Evolutionary conservation across 2,888 invertebrate species (phyloP).

Genomic region (Clusia tigrina): DNA sequence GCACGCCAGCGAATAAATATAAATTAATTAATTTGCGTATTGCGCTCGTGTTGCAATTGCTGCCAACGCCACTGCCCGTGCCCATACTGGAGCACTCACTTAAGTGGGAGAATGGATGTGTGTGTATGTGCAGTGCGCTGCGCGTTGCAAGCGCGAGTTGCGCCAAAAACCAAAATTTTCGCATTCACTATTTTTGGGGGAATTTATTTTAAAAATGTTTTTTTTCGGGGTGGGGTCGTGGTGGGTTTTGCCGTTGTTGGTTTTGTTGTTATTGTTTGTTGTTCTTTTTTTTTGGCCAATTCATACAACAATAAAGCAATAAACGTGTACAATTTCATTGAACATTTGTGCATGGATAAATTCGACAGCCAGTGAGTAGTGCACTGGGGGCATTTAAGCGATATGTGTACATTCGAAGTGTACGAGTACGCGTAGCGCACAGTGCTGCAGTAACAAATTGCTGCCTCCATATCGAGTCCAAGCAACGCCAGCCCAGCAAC

Average conservation of each 20-base stretch:
- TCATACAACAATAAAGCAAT: conserved; percentile 36
- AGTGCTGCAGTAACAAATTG: conserved; percentile 42
- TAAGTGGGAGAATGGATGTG: background rate
- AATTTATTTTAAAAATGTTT: conserved; percentile 3
- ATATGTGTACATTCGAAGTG: no score
- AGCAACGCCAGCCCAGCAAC: conserved; percentile 7
- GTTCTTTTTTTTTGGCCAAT: background rate
- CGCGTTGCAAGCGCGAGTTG: background rate
- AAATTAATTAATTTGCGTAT: conserved; percentile 44
- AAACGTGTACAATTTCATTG: conserved; percentile 50
- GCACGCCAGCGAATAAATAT: conserved; percentile 38
- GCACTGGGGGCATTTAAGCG: conserved; percentile 41
- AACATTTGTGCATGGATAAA: conserved; percentile 52
- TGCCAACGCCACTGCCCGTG: background rate
- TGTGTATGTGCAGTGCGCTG: background rate
- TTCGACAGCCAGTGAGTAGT: conserved; percentile 41
- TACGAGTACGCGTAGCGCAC: background rate
- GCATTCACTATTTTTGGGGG: background rate
- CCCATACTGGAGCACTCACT: background rate
- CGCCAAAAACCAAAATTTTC: background rate
- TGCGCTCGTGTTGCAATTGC: conserved; percentile 31
- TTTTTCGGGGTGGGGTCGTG: background rate
- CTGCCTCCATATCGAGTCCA: conserved; percentile 40
- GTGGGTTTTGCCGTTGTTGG: background rate
- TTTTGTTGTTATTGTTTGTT: background rate